phyloP scores from a whole-genome alignment of 2,113 vertebrate species.

The Ciconia maguari region DNA sequence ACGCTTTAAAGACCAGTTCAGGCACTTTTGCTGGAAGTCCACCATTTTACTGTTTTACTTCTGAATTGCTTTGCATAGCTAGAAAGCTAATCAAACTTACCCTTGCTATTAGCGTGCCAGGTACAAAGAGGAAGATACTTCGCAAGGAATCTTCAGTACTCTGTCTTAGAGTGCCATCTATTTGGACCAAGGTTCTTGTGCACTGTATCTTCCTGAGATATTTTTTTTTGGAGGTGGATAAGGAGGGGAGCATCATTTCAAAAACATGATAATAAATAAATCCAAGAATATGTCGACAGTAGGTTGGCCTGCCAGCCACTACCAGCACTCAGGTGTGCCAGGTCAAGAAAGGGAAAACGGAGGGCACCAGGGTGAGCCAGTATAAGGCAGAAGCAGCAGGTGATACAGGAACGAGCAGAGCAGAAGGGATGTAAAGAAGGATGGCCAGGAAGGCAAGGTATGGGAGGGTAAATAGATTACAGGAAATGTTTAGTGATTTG shows the following conservation, averaged over 20 bases:
- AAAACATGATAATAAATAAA: not conserved
- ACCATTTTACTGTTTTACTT: not conserved
- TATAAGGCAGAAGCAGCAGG: not conserved
- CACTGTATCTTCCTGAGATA: not conserved
- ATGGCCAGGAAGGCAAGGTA: not conserved
- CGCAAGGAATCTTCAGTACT: not conserved
- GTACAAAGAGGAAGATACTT: not conserved
- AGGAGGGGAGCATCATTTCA: not conserved
- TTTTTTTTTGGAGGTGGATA: not conserved
- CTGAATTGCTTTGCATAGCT: not conserved
- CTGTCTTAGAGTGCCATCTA: not conserved
- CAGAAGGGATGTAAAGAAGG: not conserved
- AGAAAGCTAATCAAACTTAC: not conserved
- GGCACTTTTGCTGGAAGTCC: not conserved
- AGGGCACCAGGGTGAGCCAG: not conserved
- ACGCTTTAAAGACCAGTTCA: not conserved
- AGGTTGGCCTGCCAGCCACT: not conserved
- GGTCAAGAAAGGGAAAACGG: not conserved
- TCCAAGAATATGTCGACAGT: not conserved
- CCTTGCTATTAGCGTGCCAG: not conserved
- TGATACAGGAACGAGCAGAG: not conserved
- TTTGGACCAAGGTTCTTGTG: not conserved
- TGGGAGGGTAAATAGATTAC: not conserved
- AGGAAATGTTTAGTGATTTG: not conserved
- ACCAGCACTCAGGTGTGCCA: not conserved